Percentiles rank a stretch among this genome's conserved stretches.
These are phyloP conservation scores for Mormyrus iriodes DNA, from an alignment of 2,113 vertebrate genomes.

Conservation along the genomic window DNA sequence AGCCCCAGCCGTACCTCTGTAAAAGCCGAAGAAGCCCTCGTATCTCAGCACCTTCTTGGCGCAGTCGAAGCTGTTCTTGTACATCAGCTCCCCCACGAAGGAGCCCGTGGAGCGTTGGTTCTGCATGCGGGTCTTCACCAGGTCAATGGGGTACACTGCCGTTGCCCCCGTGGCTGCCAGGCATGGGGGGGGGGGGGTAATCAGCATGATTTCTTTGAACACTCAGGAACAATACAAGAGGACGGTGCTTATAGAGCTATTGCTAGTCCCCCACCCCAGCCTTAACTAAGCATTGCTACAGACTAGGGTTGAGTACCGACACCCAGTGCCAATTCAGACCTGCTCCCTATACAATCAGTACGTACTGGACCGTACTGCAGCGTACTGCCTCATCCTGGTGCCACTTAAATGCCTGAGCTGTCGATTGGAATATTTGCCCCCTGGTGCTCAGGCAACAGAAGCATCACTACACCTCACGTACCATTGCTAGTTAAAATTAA, in stretches of 20 bases:
- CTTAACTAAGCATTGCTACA: background rate
- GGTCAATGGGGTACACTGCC: conserved; percentile 89
- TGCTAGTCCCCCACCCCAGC: background rate
- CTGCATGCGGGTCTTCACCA: conserved; percentile 97
- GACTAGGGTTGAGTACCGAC: background rate
- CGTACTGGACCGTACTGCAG: background rate
- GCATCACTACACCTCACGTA: background rate
- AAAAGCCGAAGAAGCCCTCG: conserved; percentile 90
- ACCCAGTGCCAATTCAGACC: background rate
- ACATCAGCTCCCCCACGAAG: conserved; percentile 88
- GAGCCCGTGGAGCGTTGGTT: conserved; percentile 85
- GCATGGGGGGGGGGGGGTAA: conserved; percentile 26
- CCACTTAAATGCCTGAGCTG: background rate
- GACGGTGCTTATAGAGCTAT: background rate
- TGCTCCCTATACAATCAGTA: background rate
- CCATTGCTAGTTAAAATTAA: background rate
- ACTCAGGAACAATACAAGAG: background rate
- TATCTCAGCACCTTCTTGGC: conserved; percentile 90
- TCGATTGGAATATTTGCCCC: background rate
- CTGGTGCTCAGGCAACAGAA: background rate
- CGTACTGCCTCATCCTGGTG: background rate
- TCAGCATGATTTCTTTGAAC: background rate
- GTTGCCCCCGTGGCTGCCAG: conserved; percentile 84
- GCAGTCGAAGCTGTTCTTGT: conserved; percentile 96
- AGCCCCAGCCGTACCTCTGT: conserved; percentile 71